A percentile compares a stretch with the other conserved stretches of the same genome.
These are phyloP conservation scores for human (Homo sapiens) DNA, from an alignment of 2,113 vertebrate genomes.

Conservation along the genomic window GRCh38 chr7:106511001-106511500, in stretches of 20 bases:
- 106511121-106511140: too few relatives aligned
- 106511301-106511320: background rate
- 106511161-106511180: background rate
- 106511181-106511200: background rate
- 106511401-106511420: background rate
- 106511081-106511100: background rate
- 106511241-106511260: background rate
- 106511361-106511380: background rate
- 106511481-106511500: constrained; percentile 49
- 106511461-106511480: background rate
- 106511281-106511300: background rate
- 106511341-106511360: background rate
- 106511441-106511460: background rate
- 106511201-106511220: background rate
- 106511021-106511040: background rate
- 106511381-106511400: background rate
- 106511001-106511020: background rate
- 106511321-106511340: background rate
- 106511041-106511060: background rate
- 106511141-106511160: background rate
- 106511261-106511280: background rate
- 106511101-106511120: background rate
- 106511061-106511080: background rate
- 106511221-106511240: background rate
- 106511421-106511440: constrained; percentile 24